Evolutionary conservation across 2,113 vertebrate species (phyloP).

Genomic region (Tetrao urogallus): DNA sequence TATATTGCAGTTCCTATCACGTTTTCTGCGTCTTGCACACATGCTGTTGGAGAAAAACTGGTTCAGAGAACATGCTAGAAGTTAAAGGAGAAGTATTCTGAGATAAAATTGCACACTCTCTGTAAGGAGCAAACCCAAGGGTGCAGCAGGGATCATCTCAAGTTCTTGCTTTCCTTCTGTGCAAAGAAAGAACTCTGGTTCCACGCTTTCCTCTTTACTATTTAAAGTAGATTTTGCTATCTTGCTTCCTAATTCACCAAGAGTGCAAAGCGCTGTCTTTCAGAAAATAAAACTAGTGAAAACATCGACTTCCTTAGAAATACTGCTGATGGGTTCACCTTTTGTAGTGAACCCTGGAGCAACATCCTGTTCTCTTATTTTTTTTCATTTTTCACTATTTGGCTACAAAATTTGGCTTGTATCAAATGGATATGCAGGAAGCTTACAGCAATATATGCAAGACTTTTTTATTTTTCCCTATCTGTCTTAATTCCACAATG

Average conservation of each 20-base stretch:
- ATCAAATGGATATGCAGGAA: accelerated
- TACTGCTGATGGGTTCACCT: background rate
- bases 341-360: background rate
- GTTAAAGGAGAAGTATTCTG: conserved; percentile 26
- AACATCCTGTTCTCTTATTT: background rate
- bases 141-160: background rate
- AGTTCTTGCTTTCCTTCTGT: background rate
- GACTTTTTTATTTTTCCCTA: accelerated
- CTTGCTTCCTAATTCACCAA: accelerated
- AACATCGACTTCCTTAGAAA: background rate
- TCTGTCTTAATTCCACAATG: background rate
- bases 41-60: background rate
- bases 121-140: background rate
- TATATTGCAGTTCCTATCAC: conserved; percentile 39
- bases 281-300: background rate
- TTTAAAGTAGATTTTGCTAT: background rate
- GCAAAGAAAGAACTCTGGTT: background rate
- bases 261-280: background rate
- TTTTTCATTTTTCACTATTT: background rate
- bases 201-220: background rate
- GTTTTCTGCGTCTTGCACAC: background rate
- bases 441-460: background rate
- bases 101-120: background rate
- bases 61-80: conserved; percentile 49
- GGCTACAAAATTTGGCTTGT: background rate